Percentiles rank a stretch among this genome's conserved stretches.
Conservation (phyloP, 2,113 vertebrate genomes). For the Leptocoma aspasia region DNA sequence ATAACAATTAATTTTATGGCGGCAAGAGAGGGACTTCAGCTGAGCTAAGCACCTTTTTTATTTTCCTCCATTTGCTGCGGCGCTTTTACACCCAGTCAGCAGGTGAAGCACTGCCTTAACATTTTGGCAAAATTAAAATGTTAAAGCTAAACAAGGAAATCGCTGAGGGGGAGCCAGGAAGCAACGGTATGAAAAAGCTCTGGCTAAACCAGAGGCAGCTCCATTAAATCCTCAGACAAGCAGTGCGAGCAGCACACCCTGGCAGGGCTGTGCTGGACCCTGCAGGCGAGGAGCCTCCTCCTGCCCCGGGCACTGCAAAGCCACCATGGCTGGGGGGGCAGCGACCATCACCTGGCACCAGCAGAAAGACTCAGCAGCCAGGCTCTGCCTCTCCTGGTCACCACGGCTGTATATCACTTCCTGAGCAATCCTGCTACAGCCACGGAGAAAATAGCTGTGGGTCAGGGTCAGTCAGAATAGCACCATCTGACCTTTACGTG, state of each 20-base stretch:
- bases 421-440: neutral
- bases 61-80: neutral
- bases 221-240: neutral
- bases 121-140: neutral
- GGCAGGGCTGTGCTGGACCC: neutral
- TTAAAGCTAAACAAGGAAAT: neutral
- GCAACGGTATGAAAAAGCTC: fast-evolving
- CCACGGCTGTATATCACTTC: neutral
- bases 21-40: neutral
- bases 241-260: fast-evolving
- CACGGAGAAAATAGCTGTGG: neutral
- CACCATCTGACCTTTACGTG: neutral
- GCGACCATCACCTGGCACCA: fast-evolving
- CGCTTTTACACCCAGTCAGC: neutral
- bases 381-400: neutral
- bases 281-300: neutral
- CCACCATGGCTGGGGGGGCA: neutral
- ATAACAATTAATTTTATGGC: conserved; percentile 59
- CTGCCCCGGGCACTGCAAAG: neutral
- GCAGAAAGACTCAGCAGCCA: neutral
- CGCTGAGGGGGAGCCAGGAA: neutral
- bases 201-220: neutral
- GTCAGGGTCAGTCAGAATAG: conserved; percentile 8
- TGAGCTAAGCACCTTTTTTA: conserved; percentile 40
- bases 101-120: neutral